A percentile compares a stretch with the other conserved stretches of the same genome.
These are phyloP conservation scores for Macaria notata DNA, from an alignment of 2,888 invertebrate species.

Conservation along the genomic window DNA sequence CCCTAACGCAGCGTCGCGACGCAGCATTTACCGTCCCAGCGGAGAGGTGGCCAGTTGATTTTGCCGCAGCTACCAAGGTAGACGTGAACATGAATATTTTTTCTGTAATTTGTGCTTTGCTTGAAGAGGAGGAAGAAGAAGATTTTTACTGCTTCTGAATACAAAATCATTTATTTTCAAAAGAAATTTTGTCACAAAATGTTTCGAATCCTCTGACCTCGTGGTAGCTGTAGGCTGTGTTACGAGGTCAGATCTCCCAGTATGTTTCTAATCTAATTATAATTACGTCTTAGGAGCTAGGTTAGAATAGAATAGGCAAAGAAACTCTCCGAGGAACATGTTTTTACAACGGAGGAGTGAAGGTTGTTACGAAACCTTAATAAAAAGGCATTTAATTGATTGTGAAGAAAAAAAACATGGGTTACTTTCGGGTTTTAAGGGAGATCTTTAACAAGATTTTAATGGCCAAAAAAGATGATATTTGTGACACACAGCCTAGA, in stretches of 20 bases:
- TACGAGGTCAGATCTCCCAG: too few species aligned
- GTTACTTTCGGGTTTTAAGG: not conserved
- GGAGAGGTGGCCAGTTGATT: not conserved
- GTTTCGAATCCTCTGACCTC: too few species aligned
- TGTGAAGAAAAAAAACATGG: not conserved
- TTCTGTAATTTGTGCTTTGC: conserved; percentile 3
- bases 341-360: conserved; percentile 1
- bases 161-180: too few species aligned
- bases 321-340: conserved; percentile 6
- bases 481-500: conserved; percentile 16
- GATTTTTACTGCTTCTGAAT: conserved; percentile 3
- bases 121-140: conserved; percentile 4
- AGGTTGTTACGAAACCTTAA: not conserved
- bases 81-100: conserved; percentile 1
- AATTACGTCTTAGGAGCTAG: too few species aligned
- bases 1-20: conserved; percentile 11
- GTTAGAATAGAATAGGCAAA: not conserved
- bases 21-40: not conserved
- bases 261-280: too few species aligned
- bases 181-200: too few species aligned
- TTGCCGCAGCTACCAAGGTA: conserved; percentile 1
- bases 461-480: conserved; percentile 8
- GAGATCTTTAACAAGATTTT: conserved; percentile 7
- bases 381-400: conserved; percentile 3
- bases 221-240: too few species aligned